Base-by-base conservation (phyloP, 1,140 invertebrate genomes). In the Saxidomus purpurata region DNA sequence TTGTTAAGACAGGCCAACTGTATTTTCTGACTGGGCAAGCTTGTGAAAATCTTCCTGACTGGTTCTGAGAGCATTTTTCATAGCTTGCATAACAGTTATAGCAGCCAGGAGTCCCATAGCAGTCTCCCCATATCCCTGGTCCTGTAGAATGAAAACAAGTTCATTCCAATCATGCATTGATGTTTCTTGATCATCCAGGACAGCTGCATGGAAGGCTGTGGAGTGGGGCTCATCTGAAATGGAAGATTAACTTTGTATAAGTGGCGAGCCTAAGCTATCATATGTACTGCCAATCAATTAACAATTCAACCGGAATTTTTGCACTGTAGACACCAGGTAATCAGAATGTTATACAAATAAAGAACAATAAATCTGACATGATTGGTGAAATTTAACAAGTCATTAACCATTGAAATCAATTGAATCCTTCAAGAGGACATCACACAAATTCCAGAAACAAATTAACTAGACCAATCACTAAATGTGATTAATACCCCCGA, bases 161-260 rank as follows among this genome's bases (percentile, higher is more conserved):
- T 87, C 91, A 69, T 90, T 89, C 94, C 94, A 95, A 34, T 94
- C 87, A 8, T 91, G 79, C 17, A 52, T n/a, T 15, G 90, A 91
- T 13, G 94, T 95, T 34, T 92, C 88, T 2, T 81, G 43, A 67
- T 95, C 94, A 89, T 91, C 87, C 17, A 93, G 69, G n/a, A 95
- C 92, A 28, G 92, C 92, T 25, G 89, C 81, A 43, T 92, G 89
- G 43, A 94, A 90, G 11, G 89, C 74, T 47, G 81, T 88, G 0
- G 76, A 84, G 4, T 89, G 63, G 15, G 85, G 81, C 49, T 91
- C 87, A 88, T 90, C 91, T 93, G 79, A 19, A 89, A 88, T 47
- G 36, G 25, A 9, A 61, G 15, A 55, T 11, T 22, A 55, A 55
- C n/a, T n/a, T n/a, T n/a, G n/a, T n/a, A n/a, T n/a, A n/a, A n/a